A percentile compares a stretch with the other conserved stretches of the same genome.
These are phyloP conservation scores for Chaetoderma sp. DNA, from an alignment of 2,888 invertebrate species.

Conservation along the genomic window DNA sequence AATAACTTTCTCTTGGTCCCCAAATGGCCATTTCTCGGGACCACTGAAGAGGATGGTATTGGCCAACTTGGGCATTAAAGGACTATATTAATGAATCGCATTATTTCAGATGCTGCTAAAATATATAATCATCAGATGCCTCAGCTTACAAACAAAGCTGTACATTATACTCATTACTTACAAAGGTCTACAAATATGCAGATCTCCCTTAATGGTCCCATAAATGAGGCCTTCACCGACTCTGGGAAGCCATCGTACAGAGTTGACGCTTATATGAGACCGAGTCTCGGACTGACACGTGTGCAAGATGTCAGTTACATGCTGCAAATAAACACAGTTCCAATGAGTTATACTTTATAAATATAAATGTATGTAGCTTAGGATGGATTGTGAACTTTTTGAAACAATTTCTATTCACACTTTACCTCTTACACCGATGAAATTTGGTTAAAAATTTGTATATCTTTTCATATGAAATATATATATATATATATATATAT, in stretches of 20 bases:
- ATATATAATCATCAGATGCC: too few relatives aligned
- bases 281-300: constrained; percentile 69
- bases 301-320: constrained; percentile 62
- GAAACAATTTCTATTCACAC: background rate
- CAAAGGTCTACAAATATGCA: constrained; percentile 69
- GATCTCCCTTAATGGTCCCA: constrained; percentile 86
- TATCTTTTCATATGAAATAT: too few relatives aligned
- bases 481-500: too few relatives aligned
- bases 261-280: constrained; percentile 80
- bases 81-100: too few relatives aligned
- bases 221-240: constrained; percentile 88
- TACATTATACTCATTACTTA: constrained; percentile 33
- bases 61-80: too few relatives aligned
- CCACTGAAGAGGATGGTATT: too few relatives aligned
- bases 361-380: background rate
- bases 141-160: background rate
- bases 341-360: background rate
- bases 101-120: too few relatives aligned
- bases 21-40: too few relatives aligned
- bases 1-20: too few relatives aligned
- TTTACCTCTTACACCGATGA: background rate
- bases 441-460: too few relatives aligned
- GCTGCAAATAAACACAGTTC: constrained; percentile 40
- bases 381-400: background rate
- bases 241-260: constrained; percentile 85